Conservation (phyloP, 2,113 vertebrate genomes). For the Scopus umbretta region DNA sequence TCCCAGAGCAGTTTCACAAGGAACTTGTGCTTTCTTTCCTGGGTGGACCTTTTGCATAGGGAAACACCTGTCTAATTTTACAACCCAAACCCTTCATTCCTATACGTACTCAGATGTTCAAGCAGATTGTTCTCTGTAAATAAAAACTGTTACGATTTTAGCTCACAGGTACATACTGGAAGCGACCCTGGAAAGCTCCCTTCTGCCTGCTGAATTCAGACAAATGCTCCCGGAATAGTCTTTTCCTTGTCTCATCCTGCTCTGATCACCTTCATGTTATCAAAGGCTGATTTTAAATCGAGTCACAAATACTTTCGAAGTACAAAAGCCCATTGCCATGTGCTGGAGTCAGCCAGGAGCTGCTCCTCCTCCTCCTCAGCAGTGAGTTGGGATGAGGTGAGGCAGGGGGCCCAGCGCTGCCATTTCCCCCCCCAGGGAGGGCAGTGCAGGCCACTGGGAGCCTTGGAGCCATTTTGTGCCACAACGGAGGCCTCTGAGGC, state of each 20-base stretch:
- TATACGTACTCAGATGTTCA: background rate
- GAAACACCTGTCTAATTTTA: background rate
- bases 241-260: background rate
- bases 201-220: background rate
- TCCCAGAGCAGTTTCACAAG: background rate
- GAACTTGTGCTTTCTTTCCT: background rate
- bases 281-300: constrained; percentile 23
- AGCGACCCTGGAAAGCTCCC: background rate
- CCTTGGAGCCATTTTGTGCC: background rate
- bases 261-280: constrained; percentile 4
- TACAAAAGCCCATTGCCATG: background rate
- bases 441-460: background rate
- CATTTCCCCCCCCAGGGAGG: background rate
- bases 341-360: background rate
- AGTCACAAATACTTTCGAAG: constrained; percentile 39
- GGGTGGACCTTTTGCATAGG: background rate
- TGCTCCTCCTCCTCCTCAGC: background rate
- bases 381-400: background rate
- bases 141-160: background rate
- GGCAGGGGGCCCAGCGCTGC: fast-evolving
- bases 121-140: background rate
- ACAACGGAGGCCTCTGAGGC: background rate
- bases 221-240: background rate
- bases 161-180: background rate
- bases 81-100: background rate